These are phyloP conservation scores for Drosophila burlai DNA, from an alignment of 1,140 invertebrate genomes.

Conservation along the genomic window DNA sequence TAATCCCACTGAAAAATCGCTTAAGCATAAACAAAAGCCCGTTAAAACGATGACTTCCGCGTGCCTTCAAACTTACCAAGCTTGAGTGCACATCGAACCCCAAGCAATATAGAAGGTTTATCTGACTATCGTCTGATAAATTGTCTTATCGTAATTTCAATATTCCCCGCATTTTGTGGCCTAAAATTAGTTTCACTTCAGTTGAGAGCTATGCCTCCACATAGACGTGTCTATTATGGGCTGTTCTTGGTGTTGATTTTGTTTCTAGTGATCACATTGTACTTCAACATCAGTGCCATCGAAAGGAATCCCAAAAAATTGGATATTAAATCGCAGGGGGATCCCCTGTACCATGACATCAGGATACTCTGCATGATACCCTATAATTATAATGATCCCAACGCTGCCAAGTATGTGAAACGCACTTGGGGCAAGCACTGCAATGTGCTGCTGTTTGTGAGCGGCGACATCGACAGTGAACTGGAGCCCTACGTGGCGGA, in stretches of 20 bases:
- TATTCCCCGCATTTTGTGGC: background rate
- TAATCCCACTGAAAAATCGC: slow-evolving; percentile 8
- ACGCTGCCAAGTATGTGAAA: slow-evolving; percentile 38
- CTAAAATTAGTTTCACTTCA: slow-evolving; percentile 7
- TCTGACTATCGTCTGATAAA: slow-evolving; percentile 11
- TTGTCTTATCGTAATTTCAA: slow-evolving; percentile 30
- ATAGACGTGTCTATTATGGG: slow-evolving; percentile 30
- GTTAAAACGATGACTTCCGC: slow-evolving; percentile 15
- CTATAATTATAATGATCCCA: slow-evolving; percentile 27
- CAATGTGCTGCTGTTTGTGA: slow-evolving; percentile 49
- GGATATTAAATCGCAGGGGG: background rate
- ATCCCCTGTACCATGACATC: slow-evolving; percentile 31
- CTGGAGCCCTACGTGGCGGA: slow-evolving; percentile 49
- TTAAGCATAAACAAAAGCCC: slow-evolving; percentile 9
- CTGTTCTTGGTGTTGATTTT: slow-evolving; percentile 27
- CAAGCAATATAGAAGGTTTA: slow-evolving; percentile 3
- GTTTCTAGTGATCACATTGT: slow-evolving; percentile 13
- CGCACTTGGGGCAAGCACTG: slow-evolving; percentile 54
- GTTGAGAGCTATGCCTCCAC: slow-evolving; percentile 33
- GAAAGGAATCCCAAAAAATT: background rate
- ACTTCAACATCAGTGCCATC: slow-evolving; percentile 1
- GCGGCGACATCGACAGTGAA: slow-evolving; percentile 33
- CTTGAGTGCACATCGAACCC: slow-evolving; percentile 18
- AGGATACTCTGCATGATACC: slow-evolving; percentile 50
- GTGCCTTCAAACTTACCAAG: background rate